Base-by-base conservation (phyloP, 2,797 vertebrate genomes). In the Coregonus sp. region DNA sequence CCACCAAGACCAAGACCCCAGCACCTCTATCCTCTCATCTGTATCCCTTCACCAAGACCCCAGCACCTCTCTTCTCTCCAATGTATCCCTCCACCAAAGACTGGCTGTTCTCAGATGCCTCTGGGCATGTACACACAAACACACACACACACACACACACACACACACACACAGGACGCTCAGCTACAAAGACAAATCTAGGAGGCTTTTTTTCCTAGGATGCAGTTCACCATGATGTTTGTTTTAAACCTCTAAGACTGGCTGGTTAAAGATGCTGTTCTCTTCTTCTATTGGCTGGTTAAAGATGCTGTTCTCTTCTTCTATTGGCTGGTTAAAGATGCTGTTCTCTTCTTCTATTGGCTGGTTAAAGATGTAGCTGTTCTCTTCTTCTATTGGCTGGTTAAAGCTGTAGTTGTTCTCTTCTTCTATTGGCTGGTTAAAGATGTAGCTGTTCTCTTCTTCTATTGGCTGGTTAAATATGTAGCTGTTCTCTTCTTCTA, bases 101-200 rank as follows among this genome's bases (percentile, higher is more conserved):
- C 7, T 7, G 40, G 68, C 18, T 83, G 81, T 80, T 88, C 83
- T 86, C 80, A 81, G 75, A 83, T 67, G 89, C 89, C 90, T 88
- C 79, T 85, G 85, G 89, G 89, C 85, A 83, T 25, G 25, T 25
- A 85, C 86, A 80, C 47, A 54, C 25, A 25, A 1, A 25, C 35
- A 25, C 25, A 25, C 25, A 25, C 25, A 25, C 25, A 25, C 37
- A 25, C 25, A 25, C 25, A 25, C 25, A 86, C 77, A 81, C n/a
- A 14, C 66, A 5, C 12, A 80, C 82, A 9, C 7, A 9, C 40
- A 9, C 5, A 40, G 40, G 7, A 88, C 81, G 84, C 86, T 91
- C 81, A 87, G 88, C 88, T 88, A 87, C 88, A 92, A 92, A 89
- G 86, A 89, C 40, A 87, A 83, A 90, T 87, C 71, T 81, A 84